Evolutionary conservation across 2,797 vertebrate genomes (phyloP).

Genomic region (Adelosebastes latens): DNA sequence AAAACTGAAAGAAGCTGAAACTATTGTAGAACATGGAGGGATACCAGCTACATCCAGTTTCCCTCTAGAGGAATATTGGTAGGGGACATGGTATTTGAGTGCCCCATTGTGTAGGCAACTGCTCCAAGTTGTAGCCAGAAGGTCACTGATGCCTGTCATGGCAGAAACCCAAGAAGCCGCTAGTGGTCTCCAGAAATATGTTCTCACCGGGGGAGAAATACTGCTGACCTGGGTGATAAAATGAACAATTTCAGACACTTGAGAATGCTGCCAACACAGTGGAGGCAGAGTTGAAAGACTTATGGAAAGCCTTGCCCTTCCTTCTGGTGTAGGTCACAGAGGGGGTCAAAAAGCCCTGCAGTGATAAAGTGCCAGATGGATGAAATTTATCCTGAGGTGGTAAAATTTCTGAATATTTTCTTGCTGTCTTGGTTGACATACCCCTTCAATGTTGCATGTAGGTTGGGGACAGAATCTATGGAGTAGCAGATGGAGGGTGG

Average conservation of each 20-base stretch:
- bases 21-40: neutral
- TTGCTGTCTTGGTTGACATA: neutral
- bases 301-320: neutral
- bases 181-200: constrained; percentile 7
- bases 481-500: neutral
- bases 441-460: neutral
- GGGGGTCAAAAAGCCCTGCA: neutral
- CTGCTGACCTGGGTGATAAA: neutral
- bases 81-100: constrained; percentile 4
- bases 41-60: neutral
- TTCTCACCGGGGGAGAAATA: neutral
- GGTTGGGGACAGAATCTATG: too few species aligned
- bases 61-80: neutral
- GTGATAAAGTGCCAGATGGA: neutral
- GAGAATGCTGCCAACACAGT: constrained; percentile 7
- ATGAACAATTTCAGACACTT: neutral
- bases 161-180: neutral
- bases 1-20: neutral
- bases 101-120: neutral
- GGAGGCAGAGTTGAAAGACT: neutral
- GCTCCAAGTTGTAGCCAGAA: neutral
- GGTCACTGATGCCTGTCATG: constrained; percentile 8
- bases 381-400: neutral
- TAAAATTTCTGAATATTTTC: neutral
- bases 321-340: neutral